Conservation (phyloP, 1,140 invertebrate genomes). For the Drosophila kanapiae region DNA sequence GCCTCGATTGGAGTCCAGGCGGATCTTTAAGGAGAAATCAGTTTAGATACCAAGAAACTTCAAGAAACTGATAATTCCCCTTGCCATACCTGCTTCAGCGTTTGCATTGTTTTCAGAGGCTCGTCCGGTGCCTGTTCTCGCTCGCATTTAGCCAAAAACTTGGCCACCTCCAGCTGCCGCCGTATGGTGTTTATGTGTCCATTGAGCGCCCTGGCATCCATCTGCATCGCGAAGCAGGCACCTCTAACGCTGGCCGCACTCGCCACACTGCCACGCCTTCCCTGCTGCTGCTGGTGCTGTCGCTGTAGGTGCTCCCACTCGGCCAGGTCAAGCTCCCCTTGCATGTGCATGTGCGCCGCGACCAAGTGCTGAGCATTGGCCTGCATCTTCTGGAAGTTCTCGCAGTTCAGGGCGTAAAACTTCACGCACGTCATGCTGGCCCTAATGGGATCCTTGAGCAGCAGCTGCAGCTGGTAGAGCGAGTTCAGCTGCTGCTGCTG, state of each 20-base stretch:
- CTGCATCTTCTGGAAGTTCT: slow-evolving; percentile 87
- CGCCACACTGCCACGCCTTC: slow-evolving; percentile 49
- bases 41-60: not conserved
- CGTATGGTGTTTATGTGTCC: slow-evolving; percentile 90
- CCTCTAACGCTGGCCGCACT: slow-evolving; percentile 24
- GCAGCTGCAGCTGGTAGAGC: slow-evolving; percentile 89
- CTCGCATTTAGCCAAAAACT: slow-evolving; percentile 89
- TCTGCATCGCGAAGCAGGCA: slow-evolving; percentile 87
- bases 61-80: fast-evolving
- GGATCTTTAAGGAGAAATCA: slow-evolving; percentile 38
- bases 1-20: slow-evolving; percentile 50
- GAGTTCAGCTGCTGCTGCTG: slow-evolving; percentile 88
- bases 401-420: slow-evolving; percentile 88
- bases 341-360: slow-evolving; percentile 88
- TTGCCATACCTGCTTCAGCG: slow-evolving; percentile 73
- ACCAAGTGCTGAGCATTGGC: slow-evolving; percentile 86
- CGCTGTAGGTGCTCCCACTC: slow-evolving; percentile 80
- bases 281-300: slow-evolving; percentile 29
- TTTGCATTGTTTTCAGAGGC: slow-evolving; percentile 78
- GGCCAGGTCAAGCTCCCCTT: slow-evolving; percentile 79
- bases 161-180: slow-evolving; percentile 89
- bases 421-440: slow-evolving; percentile 91
- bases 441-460: slow-evolving; percentile 89
- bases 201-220: slow-evolving; percentile 89
- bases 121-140: slow-evolving; percentile 85